Conservation (phyloP, 2,888 invertebrate species). For the Sipunculus nudus region DNA sequence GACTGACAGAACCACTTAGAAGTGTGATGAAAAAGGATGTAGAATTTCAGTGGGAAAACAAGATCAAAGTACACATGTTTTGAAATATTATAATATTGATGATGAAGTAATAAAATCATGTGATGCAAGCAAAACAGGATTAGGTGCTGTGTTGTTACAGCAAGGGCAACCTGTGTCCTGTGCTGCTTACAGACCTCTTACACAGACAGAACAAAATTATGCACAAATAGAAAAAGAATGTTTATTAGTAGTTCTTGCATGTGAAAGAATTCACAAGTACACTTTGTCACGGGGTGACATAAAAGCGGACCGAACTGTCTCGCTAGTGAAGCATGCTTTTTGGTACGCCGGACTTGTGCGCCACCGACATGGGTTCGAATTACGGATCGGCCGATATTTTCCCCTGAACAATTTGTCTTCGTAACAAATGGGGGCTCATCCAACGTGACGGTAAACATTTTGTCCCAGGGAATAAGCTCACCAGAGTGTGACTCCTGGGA, state of each 20-base stretch:
- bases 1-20: constrained; percentile 35
- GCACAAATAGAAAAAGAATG: constrained; percentile 32
- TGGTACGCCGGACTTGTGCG: no score
- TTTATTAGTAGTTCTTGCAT: constrained; percentile 35
- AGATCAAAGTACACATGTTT: constrained; percentile 26
- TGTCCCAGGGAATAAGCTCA: no score
- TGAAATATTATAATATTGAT: constrained; percentile 32
- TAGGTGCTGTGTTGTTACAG: constrained; percentile 39
- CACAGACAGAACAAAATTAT: constrained; percentile 36
- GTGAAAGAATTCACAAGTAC: constrained; percentile 34
- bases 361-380: no score
- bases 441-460: no score
- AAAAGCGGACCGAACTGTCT: no score
- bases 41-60: constrained; percentile 25
- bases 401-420: no score
- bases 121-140: constrained; percentile 36
- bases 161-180: constrained; percentile 34
- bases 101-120: constrained; percentile 34
- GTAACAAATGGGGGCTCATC: no score
- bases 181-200: constrained; percentile 32
- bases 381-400: no score
- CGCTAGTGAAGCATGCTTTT: no score
- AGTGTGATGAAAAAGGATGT: constrained; percentile 30
- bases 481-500: no score
- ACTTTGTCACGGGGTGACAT: no score